Conservation (phyloP, 2,797 vertebrate genomes). For the Gymnodraco acuticeps region DNA sequence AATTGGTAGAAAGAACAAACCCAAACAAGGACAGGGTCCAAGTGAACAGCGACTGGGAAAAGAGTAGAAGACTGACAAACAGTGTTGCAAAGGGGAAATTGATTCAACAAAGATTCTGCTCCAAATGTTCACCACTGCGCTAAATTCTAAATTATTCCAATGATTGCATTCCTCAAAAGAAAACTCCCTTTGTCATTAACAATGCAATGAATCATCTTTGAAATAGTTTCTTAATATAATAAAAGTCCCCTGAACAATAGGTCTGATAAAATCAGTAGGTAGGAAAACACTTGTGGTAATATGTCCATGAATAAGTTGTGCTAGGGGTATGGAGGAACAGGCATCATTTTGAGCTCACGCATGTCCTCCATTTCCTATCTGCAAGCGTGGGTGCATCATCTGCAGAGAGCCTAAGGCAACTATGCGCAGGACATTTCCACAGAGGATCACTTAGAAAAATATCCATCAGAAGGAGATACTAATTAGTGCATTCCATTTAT, state of each 20-base stretch:
- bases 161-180: slow-evolving; percentile 18
- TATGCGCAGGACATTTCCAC: slow-evolving; percentile 81
- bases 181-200: slow-evolving; percentile 31
- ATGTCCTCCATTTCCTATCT: slow-evolving; percentile 81
- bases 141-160: neutral
- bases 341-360: slow-evolving; percentile 75
- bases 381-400: slow-evolving; percentile 76
- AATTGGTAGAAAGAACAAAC: slow-evolving; percentile 11
- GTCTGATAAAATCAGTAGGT: slow-evolving; percentile 46
- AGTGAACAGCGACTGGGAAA: neutral
- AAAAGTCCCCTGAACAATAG: slow-evolving; percentile 50
- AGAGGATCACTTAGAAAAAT: slow-evolving; percentile 81
- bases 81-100: slow-evolving; percentile 5
- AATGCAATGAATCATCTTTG: slow-evolving; percentile 30
- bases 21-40: neutral
- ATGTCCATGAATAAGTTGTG: slow-evolving; percentile 78
- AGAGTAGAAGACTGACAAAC: neutral
- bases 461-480: slow-evolving; percentile 81
- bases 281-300: slow-evolving; percentile 66
- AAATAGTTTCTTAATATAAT: slow-evolving; percentile 39
- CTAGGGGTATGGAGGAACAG: slow-evolving; percentile 65
- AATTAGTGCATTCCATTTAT: slow-evolving; percentile 76
- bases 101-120: slow-evolving; percentile 6
- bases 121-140: slow-evolving; percentile 2
- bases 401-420: slow-evolving; percentile 80